Evolutionary conservation across 2,888 invertebrate genomes (phyloP), one percentile per base, ranked within the genome.

Genomic region (Crioceris asparagi): DNA sequence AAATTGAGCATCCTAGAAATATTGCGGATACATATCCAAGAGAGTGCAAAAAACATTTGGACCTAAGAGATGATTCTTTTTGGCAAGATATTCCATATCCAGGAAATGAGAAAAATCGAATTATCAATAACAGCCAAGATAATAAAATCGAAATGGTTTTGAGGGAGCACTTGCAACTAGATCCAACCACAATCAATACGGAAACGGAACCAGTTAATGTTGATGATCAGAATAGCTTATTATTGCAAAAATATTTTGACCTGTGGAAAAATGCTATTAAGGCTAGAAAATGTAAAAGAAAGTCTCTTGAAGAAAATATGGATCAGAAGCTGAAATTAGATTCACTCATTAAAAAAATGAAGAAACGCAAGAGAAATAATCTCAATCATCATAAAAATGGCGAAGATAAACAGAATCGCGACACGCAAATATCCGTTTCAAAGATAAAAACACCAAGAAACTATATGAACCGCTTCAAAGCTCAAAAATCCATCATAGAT

Each of bases 401-500:
- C n/a, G 3, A 23, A 5, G 11, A 4, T 30, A 17, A 4, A 11
- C 3, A n/a, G 2, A 10, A 16, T 6, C 11, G 11, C 2, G 11
- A 15, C 14, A 40, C 27, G 3, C 27, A 27, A 6, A 27, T 7
- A 27, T 12, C 39, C 23, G 32, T 17, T 11, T n/a, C 16, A 12
- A 34, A 35, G 16, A 16, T 10, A 32, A 38, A 43, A 31, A 12
- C 41, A 8, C 12, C 15, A 4, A 41, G 39, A 18, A 47, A 35
- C 36, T 52, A 49, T 32, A 50, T 54, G 50, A 54, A 58, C 37
- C 48, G 80, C 49, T 76, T 75, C 42, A 75, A 75, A 59, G 71
- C 79, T 7, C 84, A 84, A 56, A 78, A 77, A 55, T 73, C 75
- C 46, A 78, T 83, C 29, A 84, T 84, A 40, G 76, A 80, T 17